Evolutionary conservation across 2,113 vertebrate genomes (phyloP), one percentile per base, ranked within the genome.

Genomic region (Microtus ochrogaster): DNA sequence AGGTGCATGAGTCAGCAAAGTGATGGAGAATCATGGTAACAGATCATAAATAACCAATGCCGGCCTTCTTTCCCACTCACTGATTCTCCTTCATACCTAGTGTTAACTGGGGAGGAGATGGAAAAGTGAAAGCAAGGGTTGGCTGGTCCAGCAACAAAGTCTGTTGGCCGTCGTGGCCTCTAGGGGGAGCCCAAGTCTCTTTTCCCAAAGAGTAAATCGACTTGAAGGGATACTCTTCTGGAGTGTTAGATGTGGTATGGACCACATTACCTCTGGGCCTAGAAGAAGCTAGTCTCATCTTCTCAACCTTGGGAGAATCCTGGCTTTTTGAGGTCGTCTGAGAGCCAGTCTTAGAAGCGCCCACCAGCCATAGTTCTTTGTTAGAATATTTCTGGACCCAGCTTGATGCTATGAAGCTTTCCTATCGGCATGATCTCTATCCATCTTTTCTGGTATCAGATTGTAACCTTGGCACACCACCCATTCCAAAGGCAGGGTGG

Each of bases 111-210:
- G 30, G 2, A 3, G 4, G 44, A 30, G 9, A 9, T 58, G 6
- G 55, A 4, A 17, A 84, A 39, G 28, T 61, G 36, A 39, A 14
- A 16, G 0, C 33, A 33, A 83, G 8, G 0, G 1, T 36, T 30
- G 49, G 41, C 52, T 24, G 26, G 58, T 30, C 68, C 26, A 11
- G 7, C 2, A 36, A 21, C 11, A 33, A 81, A 17, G 14, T 22
- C n/a, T 76, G 22, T 91, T 90, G 24, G 41, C 22, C 4, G 3
- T 30, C 55, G 17, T 73, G 77, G 47, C 93, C 95, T 96, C 58
- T 47, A 97, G 92, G 90, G 91, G 68, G 92, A 96, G 93, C 44
- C 28, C 92, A 81, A 61, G 89, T 30, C 28, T 72, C 89, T 88
- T n/a, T 7, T 6, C 41, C 47, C 33, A n/a, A 49, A 39, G 22